Percentiles rank a stretch among this genome's conserved stretches.
phyloP scores from a whole-genome alignment of 1,140 invertebrate genomes.

The Ceratina australensis region DNA sequence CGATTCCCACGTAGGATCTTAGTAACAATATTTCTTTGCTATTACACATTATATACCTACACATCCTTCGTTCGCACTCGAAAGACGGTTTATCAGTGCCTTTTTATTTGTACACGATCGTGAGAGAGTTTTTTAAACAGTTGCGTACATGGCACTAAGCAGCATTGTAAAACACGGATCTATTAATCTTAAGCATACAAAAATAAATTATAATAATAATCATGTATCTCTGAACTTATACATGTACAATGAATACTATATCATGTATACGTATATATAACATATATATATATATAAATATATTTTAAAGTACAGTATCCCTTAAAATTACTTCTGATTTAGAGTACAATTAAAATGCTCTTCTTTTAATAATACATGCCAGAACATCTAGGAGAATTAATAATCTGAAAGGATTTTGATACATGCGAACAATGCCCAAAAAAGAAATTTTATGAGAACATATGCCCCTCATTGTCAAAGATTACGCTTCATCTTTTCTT shows the following conservation, averaged over 20 bases:
- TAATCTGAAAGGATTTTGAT: not conserved
- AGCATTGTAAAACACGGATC: conserved; percentile 55
- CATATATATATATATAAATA: conserved; percentile 39
- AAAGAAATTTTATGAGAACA: not conserved
- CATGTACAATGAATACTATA: conserved; percentile 73
- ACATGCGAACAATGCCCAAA: conserved; percentile 2
- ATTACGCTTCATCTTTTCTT: not conserved
- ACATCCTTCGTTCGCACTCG: conserved; percentile 10
- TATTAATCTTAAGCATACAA: conserved; percentile 72
- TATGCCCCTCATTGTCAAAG: not conserved
- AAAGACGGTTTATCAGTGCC: conserved; percentile 44
- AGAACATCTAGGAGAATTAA: conserved; percentile 55
- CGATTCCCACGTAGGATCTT: conserved; percentile 18
- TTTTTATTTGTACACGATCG: conserved; percentile 46
- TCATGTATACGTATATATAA: conserved; percentile 62
- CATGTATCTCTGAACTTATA: conserved; percentile 70
- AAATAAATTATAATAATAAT: conserved; percentile 75
- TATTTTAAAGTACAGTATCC: conserved; percentile 62
- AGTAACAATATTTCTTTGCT: conserved; percentile 46
- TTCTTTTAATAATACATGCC: conserved; percentile 45
- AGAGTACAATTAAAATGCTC: conserved; percentile 62
- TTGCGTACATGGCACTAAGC: conserved; percentile 61
- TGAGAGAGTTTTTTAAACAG: conserved; percentile 31
- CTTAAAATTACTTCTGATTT: conserved; percentile 58
- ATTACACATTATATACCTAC: conserved; percentile 58